phyloP scores from a whole-genome alignment of 2,888 invertebrate species.

The Cenopis cana region DNA sequence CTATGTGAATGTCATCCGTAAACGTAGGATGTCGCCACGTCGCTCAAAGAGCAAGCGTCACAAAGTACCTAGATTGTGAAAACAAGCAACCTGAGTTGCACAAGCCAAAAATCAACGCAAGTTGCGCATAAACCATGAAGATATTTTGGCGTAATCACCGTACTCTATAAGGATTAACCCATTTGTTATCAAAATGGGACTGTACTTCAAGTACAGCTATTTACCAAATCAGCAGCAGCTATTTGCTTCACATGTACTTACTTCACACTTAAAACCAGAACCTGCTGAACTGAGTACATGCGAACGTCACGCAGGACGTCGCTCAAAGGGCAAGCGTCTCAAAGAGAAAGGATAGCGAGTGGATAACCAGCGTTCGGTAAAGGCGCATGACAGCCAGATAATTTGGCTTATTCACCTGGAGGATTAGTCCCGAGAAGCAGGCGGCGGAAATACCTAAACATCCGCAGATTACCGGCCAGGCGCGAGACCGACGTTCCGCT shows the following conservation, averaged over 20 bases:
- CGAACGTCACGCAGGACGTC: no score
- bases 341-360: neutral
- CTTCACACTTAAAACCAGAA: neutral
- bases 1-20: neutral
- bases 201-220: no score
- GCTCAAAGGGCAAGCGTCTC: neutral
- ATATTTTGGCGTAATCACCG: slow-evolving; percentile 14
- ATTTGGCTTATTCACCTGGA: slow-evolving; percentile 19
- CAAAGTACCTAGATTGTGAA: neutral
- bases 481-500: neutral
- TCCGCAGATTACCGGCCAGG: slow-evolving; percentile 12
- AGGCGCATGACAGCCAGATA: slow-evolving; percentile 22
- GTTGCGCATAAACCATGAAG: slow-evolving; percentile 8
- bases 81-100: neutral
- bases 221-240: no score
- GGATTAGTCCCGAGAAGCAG: slow-evolving; percentile 28
- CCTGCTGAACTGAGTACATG: neutral
- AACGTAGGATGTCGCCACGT: neutral
- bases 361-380: neutral
- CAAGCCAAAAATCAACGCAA: neutral
- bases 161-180: slow-evolving; percentile 5
- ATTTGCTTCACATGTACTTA: neutral
- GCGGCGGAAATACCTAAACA: slow-evolving; percentile 26
- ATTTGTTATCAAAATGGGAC: no score
- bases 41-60: neutral